Percentiles rank a stretch among this genome's conserved stretches.
Evolutionary conservation across 2,113 vertebrate genomes (phyloP).

Genomic region (Tychaedon coryphoeus): DNA sequence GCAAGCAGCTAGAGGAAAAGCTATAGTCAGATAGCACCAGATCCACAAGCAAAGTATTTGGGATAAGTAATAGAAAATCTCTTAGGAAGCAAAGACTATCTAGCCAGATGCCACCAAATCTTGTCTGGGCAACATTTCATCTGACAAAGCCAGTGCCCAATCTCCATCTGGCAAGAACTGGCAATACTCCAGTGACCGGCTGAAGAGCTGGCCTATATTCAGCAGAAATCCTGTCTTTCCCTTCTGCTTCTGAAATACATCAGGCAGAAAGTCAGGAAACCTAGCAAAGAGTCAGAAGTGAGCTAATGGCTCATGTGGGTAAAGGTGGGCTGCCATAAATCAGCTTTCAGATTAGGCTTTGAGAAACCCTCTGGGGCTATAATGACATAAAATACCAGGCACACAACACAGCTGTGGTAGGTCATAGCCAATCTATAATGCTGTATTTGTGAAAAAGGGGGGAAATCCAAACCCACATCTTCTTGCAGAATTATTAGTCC

Average conservation of each 20-base stretch:
- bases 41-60: neutral
- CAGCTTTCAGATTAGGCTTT: neutral
- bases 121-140: neutral
- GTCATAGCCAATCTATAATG: neutral
- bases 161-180: neutral
- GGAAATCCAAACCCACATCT: neutral
- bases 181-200: neutral
- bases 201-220: neutral
- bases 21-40: neutral
- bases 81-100: neutral
- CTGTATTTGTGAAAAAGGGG: neutral
- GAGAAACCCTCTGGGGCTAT: neutral
- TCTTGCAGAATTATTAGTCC: neutral
- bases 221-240: neutral
- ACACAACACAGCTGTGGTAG: rapidly evolving
- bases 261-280: neutral
- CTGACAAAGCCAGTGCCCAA: neutral
- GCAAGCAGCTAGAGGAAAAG: slow-evolving; percentile 27
- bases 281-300: neutral
- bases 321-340: neutral
- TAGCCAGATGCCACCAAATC: neutral
- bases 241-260: neutral
- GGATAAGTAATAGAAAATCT: slow-evolving; percentile 20
- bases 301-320: neutral
- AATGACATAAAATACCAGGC: rapidly evolving